Evolutionary conservation across 2,888 invertebrate genomes (phyloP).

Genomic region (Stenodera caucasica): DNA sequence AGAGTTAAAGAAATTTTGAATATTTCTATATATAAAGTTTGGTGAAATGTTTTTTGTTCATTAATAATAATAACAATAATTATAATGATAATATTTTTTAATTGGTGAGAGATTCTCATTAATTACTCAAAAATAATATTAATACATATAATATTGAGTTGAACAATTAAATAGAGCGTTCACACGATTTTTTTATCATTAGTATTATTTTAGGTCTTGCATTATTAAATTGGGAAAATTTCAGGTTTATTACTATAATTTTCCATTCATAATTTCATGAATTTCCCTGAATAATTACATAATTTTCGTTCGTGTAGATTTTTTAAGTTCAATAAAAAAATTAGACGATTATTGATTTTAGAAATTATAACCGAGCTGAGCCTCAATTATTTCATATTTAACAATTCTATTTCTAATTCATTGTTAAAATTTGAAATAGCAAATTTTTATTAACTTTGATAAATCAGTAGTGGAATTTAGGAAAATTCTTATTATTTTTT

Average conservation of each 20-base stretch:
- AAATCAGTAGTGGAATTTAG: neutral
- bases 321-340: neutral
- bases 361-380: neutral
- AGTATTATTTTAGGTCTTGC: neutral
- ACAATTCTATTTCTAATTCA: too few species aligned
- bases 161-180: neutral
- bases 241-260: too few species aligned
- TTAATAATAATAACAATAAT: too few species aligned
- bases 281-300: too few species aligned
- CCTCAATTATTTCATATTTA: neutral
- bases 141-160: neutral
- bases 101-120: neutral
- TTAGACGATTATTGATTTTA: neutral
- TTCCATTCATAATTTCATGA: too few species aligned
- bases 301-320: too few species aligned
- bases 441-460: neutral
- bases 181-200: neutral
- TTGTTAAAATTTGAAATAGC: too few species aligned
- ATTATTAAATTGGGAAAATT: too few species aligned
- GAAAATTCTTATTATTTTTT: neutral
- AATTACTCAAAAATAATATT: neutral
- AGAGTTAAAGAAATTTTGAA: neutral
- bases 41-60: too few species aligned
- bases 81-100: neutral
- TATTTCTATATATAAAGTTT: neutral